Evolutionary conservation across 1,140 invertebrate species (phyloP).

Genomic region (Eumaeus atala): DNA sequence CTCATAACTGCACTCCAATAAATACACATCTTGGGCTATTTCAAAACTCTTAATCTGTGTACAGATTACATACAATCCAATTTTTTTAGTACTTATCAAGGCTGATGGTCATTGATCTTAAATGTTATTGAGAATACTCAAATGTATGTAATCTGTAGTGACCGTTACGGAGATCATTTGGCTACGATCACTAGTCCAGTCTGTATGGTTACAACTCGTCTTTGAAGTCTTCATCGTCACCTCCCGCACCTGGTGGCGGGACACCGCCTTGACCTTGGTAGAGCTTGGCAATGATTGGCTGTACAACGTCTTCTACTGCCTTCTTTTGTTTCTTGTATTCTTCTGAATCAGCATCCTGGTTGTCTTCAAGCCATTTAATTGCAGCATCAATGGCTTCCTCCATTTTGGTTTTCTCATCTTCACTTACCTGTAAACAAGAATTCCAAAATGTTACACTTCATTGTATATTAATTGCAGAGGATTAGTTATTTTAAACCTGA

Average conservation of each 20-base stretch:
- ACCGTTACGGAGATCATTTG: constrained; percentile 49
- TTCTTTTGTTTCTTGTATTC: constrained; percentile 99
- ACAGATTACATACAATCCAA: constrained; percentile 31
- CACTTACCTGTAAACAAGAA: constrained; percentile 75
- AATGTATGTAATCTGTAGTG: constrained; percentile 31
- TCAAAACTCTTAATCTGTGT: constrained; percentile 43
- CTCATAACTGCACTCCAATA: constrained; percentile 41
- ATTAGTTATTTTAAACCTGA: too few species aligned
- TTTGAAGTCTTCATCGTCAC: constrained; percentile 86
- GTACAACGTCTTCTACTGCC: constrained; percentile 94
- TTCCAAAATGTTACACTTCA: neutral
- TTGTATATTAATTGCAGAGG: neutral
- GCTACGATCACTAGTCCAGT: constrained; percentile 52
- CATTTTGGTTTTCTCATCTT: constrained; percentile 96
- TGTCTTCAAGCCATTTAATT: constrained; percentile 98
- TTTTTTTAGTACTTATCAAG: neutral
- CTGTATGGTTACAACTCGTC: constrained; percentile 86
- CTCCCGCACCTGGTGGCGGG: constrained; percentile 81
- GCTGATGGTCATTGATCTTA: too few species aligned
- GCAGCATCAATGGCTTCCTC: constrained; percentile 96
- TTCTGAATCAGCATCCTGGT: constrained; percentile 94
- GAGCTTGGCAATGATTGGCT: constrained; percentile 98
- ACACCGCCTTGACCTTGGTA: constrained; percentile 90
- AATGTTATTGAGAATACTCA: too few species aligned
- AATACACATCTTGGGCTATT: constrained; percentile 64